phyloP scores from a whole-genome alignment of 2,797 vertebrate genomes.

The Prunella strophiata region DNA sequence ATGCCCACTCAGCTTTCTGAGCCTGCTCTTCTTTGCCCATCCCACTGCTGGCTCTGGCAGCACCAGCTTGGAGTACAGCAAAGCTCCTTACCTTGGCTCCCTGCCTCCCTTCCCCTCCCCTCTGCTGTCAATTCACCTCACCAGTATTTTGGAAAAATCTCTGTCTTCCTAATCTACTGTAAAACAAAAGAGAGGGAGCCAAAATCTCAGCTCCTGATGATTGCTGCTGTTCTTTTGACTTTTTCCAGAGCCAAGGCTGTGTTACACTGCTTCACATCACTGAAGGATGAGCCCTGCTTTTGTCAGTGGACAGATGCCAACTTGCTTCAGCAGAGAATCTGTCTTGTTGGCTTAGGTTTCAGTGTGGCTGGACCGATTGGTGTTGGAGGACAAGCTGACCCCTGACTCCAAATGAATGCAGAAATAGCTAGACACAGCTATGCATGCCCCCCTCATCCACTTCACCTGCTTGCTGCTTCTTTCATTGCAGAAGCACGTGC shows the following conservation, averaged over 20 bases:
- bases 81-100: neutral
- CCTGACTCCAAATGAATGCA: conserved; percentile 7
- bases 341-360: neutral
- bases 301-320: neutral
- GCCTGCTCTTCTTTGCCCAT: neutral
- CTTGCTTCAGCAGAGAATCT: neutral
- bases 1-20: neutral
- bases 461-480: conserved; percentile 1
- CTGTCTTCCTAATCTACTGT: neutral
- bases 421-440: neutral
- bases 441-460: neutral
- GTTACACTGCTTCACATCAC: neutral
- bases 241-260: neutral
- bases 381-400: neutral
- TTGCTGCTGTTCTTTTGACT: neutral
- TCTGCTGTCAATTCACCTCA: neutral
- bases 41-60: neutral
- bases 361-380: neutral
- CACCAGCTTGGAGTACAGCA: neutral
- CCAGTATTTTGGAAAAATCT: conserved; percentile 6
- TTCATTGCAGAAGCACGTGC: neutral
- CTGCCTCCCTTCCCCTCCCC: neutral
- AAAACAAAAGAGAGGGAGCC: neutral
- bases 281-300: neutral
- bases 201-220: neutral